phyloP scores from a whole-genome alignment of 2,888 invertebrate species.

The Xylota segnis region DNA sequence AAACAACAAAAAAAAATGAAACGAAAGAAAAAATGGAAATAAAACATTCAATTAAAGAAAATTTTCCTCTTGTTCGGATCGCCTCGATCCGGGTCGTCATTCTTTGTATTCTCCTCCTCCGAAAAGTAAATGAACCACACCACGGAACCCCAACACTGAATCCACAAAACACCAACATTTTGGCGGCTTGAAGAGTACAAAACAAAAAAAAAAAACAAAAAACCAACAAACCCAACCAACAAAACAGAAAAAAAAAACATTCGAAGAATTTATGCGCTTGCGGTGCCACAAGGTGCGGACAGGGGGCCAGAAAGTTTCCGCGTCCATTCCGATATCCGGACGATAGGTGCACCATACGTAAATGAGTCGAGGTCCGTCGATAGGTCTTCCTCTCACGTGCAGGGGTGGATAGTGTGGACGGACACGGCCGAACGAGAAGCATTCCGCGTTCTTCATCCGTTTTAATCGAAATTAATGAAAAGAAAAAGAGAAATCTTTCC shows the following conservation, averaged over 20 bases:
- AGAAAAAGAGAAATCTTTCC: slow-evolving; percentile 52
- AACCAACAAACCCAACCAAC: too few relatives aligned
- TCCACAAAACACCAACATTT: slow-evolving; percentile 72
- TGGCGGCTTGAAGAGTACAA: slow-evolving; percentile 66
- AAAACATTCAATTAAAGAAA: slow-evolving; percentile 77
- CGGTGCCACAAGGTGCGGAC: slow-evolving; percentile 70
- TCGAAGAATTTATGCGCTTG: slow-evolving; percentile 75
- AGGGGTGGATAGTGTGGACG: slow-evolving; percentile 66
- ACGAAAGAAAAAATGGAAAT: slow-evolving; percentile 67
- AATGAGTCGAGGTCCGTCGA: slow-evolving; percentile 66
- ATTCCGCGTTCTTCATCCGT: slow-evolving; percentile 69
- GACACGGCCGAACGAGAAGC: slow-evolving; percentile 68
- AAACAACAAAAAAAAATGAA: slow-evolving; percentile 33
- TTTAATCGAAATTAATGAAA: slow-evolving; percentile 73
- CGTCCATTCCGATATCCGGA: slow-evolving; percentile 75
- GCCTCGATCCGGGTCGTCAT: slow-evolving; percentile 74
- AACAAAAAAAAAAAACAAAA: slow-evolving; percentile 17
- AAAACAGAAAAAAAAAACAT: slow-evolving; percentile 51
- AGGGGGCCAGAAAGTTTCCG: slow-evolving; percentile 69
- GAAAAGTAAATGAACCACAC: slow-evolving; percentile 71
- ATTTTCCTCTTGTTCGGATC: slow-evolving; percentile 75
- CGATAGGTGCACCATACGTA: slow-evolving; percentile 69
- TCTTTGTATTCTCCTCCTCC: slow-evolving; percentile 70
- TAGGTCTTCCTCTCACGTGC: slow-evolving; percentile 46
- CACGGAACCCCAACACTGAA: slow-evolving; percentile 56